Evolutionary conservation across 2,113 vertebrate genomes (phyloP), one percentile per base, ranked within the genome.

Genomic region (Arenaria interpres): DNA sequence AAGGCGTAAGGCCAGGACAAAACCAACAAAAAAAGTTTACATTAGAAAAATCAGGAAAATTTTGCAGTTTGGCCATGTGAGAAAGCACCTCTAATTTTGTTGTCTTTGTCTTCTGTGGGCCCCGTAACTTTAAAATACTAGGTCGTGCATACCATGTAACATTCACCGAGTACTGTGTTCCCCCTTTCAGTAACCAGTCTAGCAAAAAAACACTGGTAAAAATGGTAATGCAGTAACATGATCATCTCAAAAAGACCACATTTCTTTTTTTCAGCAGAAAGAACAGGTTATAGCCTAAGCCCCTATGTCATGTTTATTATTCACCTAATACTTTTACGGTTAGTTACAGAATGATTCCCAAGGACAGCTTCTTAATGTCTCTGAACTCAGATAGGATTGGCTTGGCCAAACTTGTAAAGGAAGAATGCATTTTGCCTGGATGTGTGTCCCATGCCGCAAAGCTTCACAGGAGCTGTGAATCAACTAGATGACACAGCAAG

Each of bases 401-500:
- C 37, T 83, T 85, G 73, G 84, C 74, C 74, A 78, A 89, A 63
- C 10, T 51, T 62, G 41, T 20, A 43, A 48, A 62, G 59, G 24
- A 60, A 85, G 41, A 81, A 92, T 59, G 48, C 9, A 22, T 73
- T 92, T 75, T 79, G 41, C 37, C 88, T 89, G 66, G 66, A 73
- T 73, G 33, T 39, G 39, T 12, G 4, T 41, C 72, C 83, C 45
- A 83, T 50, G 53, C 48, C 32, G 37, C 68, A 85, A 57, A 93
- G 73, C 89, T 87, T 95, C 90, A 85, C n/a, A 54, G 89, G 84
- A 96, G 66, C 74, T 10, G 3, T 73, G 81, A 91, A 95, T 92
- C 91, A 95, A 91, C 93, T 88, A 93, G 94, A 91, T 96, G 95
- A 97, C 84, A 95, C 71, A 96, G 89, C 90, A 95, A 95, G 84